Evolutionary conservation across 2,113 vertebrate species (phyloP), one percentile per base, ranked within the genome.

Genomic region (Dipodomys merriami): DNA sequence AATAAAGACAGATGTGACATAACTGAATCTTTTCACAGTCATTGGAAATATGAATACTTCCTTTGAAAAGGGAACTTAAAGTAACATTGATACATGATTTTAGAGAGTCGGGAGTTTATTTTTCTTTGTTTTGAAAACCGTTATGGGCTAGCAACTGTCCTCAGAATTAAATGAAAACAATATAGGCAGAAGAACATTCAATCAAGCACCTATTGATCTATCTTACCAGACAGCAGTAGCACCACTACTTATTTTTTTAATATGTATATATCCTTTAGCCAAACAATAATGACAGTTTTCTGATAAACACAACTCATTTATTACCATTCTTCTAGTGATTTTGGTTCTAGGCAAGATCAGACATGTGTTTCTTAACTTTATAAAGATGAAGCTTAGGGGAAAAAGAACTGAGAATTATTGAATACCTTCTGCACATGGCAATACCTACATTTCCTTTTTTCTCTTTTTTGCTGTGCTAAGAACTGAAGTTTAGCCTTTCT

Each of bases 1-100:
- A 96, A 92, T 29, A 86, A 95, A 94, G 86, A 67, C 86, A 95
- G 96, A 92, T 92, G 83, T 91, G 91, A 83, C 68, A 62, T 92
- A 83, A 82, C 86, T 65, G 23, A 49, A 44, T 81, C 89, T 85
- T 88, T 94, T 62, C 19, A 46, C 8, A n/a, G 27, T 72, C 71
- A 86, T 35, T 23, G n/a, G 39, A 49, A 92, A 6, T 78, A 81
- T 81, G 95, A 83, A 81, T 83, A 93, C 64, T 91, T 81, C 39
- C n/a, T 68, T 72, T 91, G 46, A 44, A 91, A 91, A 84, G 30
- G 29, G 29, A 88, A 35, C 39, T 30, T 83, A n/a, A 92, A 87
- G 20, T 85, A 79, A 83, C 22, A 22, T 64, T 83, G 88, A 81
- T 49, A 83, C 4, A 74, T 72, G 9, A 86, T 68, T 91, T 94